Percentiles rank a stretch among this genome's conserved stretches.
Evolutionary conservation across 2,113 vertebrate species (phyloP).

Genomic region (Gadus macrocephalus): DNA sequence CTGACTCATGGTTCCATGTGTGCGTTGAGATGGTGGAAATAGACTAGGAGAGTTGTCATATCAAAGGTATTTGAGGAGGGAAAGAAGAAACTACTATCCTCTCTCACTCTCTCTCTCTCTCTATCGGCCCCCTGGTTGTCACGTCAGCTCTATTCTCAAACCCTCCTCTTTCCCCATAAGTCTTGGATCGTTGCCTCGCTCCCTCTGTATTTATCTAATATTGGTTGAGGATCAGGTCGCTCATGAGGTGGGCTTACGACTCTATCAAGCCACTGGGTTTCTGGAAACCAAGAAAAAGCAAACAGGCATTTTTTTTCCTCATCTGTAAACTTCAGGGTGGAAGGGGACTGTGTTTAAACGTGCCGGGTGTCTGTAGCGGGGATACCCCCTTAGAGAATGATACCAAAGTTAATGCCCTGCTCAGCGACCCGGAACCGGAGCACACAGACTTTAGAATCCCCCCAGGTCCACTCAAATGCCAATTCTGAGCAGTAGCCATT

Average conservation of each 20-base stretch:
- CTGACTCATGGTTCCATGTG: conserved; percentile 29
- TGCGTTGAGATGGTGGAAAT: conserved; percentile 24
- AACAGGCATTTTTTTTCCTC: neutral
- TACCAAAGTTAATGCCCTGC: conserved; percentile 73
- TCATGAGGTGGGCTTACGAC: no score
- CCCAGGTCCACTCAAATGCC: conserved; percentile 25
- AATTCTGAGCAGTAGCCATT: neutral
- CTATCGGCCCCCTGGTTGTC: neutral
- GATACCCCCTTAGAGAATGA: conserved; percentile 70
- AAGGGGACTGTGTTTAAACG: conserved; percentile 32
- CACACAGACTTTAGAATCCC: conserved; percentile 21
- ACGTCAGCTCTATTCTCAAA: conserved; percentile 6
- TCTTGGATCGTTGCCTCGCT: conserved; percentile 9
- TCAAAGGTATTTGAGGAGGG: neutral
- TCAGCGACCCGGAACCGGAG: conserved; percentile 31
- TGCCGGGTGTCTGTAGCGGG: conserved; percentile 43
- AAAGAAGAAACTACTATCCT: neutral
- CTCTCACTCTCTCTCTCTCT: neutral
- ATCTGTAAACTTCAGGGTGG: conserved; percentile 22
- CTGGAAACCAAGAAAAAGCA: no score
- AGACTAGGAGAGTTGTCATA: neutral
- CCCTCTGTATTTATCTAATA: conserved; percentile 25
- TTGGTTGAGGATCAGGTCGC: no score
- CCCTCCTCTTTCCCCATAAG: conserved; percentile 18
- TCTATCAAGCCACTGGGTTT: no score